These are phyloP conservation scores for Phrynocephalus forsythii DNA, from an alignment of 2,797 vertebrate genomes.

Conservation along the genomic window DNA sequence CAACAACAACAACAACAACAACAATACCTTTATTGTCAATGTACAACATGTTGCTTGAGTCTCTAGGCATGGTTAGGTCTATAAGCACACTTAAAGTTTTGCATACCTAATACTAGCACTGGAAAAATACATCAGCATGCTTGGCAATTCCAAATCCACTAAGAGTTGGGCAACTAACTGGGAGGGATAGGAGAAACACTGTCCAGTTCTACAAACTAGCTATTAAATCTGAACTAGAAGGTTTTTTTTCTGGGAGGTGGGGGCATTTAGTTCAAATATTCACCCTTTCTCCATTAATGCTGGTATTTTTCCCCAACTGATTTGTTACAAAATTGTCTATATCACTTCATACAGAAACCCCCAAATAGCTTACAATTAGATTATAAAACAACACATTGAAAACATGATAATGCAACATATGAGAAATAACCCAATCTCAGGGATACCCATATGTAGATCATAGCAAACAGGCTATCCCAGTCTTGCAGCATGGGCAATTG, in stretches of 20 bases:
- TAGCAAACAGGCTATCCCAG: neutral
- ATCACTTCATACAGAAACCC: neutral
- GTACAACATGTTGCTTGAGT: neutral
- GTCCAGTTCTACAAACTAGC: no score
- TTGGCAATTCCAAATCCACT: neutral
- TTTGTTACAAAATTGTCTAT: neutral
- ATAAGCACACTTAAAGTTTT: neutral
- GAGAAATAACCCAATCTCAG: neutral
- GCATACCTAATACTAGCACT: neutral
- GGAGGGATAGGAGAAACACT: neutral
- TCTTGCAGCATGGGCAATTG: neutral
- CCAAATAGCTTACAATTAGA: neutral
- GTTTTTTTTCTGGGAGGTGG: no score
- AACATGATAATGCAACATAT: neutral
- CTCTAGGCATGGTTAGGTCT: neutral
- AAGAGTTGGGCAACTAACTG: neutral
- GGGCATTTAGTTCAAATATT: no score
- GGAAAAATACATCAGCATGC: neutral
- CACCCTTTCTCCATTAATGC: neutral
- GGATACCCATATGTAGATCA: neutral
- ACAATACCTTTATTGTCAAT: no score
- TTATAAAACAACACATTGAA: neutral
- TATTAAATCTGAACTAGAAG: neutral
- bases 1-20: no score
- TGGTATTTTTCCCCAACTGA: neutral